Evolutionary conservation across 1,140 invertebrate species (phyloP).

Genomic region (Drosophila rhopaloa): DNA sequence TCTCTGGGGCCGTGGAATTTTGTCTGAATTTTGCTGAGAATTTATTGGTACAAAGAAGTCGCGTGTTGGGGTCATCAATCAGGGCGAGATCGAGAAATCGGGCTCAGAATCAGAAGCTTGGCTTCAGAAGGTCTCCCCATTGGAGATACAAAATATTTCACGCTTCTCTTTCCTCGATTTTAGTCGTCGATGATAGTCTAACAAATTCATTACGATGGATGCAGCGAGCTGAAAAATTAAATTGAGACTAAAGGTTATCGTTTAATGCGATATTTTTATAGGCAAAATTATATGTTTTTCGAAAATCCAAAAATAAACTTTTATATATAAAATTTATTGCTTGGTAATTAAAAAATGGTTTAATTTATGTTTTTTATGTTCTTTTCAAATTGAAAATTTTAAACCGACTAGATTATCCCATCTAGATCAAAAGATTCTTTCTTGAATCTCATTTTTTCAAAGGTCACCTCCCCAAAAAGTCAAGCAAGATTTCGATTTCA

Average conservation of each 20-base stretch:
- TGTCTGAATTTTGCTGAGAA: slow-evolving; percentile 71
- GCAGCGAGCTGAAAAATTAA: too few species aligned
- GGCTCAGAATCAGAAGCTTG: slow-evolving; percentile 30
- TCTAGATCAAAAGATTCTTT: slow-evolving; percentile 23
- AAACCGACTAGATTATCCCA: slow-evolving; percentile 8
- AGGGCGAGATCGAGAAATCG: slow-evolving; percentile 47
- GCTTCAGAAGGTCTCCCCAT: slow-evolving; percentile 4
- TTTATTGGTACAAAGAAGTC: slow-evolving; percentile 82
- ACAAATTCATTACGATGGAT: slow-evolving; percentile 31
- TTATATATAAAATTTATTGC: too few species aligned
- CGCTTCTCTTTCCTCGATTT: slow-evolving; percentile 35
- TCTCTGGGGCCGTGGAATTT: slow-evolving; percentile 49
- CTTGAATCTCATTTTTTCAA: slow-evolving; percentile 4
- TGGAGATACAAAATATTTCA: slow-evolving; percentile 64
- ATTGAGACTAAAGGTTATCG: too few species aligned
- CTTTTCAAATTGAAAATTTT: background rate
- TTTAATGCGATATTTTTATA: too few species aligned
- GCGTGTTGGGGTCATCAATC: slow-evolving; percentile 78
- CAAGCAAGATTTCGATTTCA: slow-evolving; percentile 63
- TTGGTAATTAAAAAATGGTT: too few species aligned
- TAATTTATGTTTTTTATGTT: background rate
- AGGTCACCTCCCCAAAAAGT: slow-evolving; percentile 24
- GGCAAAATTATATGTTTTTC: too few species aligned
- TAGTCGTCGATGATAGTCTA: slow-evolving; percentile 3
- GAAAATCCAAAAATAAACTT: too few species aligned